Percentiles rank a stretch among this genome's conserved stretches.
These are phyloP conservation scores for Brachionus plicatilis DNA, from an alignment of 1,140 invertebrate species.

Conservation along the genomic window DNA sequence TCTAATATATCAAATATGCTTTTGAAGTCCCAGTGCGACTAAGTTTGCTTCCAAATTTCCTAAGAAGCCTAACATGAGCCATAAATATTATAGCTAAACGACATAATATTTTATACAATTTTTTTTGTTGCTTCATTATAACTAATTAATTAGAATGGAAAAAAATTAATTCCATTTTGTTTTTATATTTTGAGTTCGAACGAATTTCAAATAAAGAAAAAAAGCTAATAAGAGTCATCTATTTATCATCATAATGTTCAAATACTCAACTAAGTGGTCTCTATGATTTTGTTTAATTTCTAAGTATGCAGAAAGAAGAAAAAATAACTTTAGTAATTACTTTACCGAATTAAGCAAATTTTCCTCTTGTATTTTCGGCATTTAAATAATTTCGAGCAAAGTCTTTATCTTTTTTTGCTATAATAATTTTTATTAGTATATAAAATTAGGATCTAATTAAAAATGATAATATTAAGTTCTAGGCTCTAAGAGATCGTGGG, in stretches of 20 bases:
- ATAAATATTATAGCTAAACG: background rate
- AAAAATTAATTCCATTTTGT: background rate
- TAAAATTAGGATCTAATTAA: background rate
- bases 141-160: background rate
- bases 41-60: background rate
- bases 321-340: background rate
- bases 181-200: background rate
- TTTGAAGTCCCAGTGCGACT: background rate
- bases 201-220: background rate
- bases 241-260: constrained; percentile 12
- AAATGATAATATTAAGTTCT: constrained; percentile 15
- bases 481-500: background rate
- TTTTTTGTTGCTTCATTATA: background rate
- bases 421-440: background rate
- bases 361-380: background rate
- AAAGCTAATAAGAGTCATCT: constrained; percentile 5
- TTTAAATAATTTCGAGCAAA: background rate
- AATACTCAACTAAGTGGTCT: constrained; percentile 8
- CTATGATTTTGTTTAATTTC: background rate
- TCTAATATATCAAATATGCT: background rate
- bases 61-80: background rate
- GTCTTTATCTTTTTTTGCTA: background rate
- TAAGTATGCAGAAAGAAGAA: background rate
- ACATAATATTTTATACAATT: background rate
- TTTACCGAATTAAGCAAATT: background rate